Percentiles rank a stretch among this genome's conserved stretches.
Evolutionary conservation across 2,888 invertebrate species (phyloP).

Genomic region (Himalopsyche kuldschensis): DNA sequence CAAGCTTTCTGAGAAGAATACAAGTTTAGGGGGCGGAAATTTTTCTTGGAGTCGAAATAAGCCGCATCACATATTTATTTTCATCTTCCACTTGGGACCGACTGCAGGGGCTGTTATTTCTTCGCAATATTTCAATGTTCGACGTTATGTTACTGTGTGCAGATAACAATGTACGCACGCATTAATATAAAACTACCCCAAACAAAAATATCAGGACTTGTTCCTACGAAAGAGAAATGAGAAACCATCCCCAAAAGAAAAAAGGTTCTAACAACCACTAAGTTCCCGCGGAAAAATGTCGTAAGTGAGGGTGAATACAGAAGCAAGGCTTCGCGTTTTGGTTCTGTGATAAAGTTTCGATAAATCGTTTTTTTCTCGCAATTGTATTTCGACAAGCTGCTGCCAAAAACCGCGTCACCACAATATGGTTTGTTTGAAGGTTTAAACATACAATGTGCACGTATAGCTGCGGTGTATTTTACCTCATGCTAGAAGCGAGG

Average conservation of each 20-base stretch:
- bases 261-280: conserved; percentile 12
- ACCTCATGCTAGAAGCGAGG: background rate
- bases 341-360: background rate
- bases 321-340: background rate
- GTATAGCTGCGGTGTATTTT: background rate
- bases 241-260: background rate
- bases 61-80: background rate
- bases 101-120: conserved; percentile 10
- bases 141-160: conserved; percentile 38
- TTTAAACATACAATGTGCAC: conserved; percentile 14
- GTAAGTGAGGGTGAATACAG: background rate
- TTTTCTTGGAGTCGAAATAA: background rate
- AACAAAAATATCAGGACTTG: conserved; percentile 37
- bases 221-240: conserved; percentile 20
- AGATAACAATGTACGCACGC: conserved; percentile 38
- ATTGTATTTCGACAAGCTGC: conserved; percentile 34
- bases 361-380: conserved; percentile 15
- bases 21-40: background rate
- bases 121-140: conserved; percentile 37
- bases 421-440: conserved; percentile 38
- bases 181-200: conserved; percentile 40
- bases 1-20: background rate
- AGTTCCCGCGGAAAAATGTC: background rate
- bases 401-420: conserved; percentile 38
- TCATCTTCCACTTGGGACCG: conserved; percentile 1